Conservation (phyloP, 2,888 invertebrate species). For the Stenotaenia linearis region DNA sequence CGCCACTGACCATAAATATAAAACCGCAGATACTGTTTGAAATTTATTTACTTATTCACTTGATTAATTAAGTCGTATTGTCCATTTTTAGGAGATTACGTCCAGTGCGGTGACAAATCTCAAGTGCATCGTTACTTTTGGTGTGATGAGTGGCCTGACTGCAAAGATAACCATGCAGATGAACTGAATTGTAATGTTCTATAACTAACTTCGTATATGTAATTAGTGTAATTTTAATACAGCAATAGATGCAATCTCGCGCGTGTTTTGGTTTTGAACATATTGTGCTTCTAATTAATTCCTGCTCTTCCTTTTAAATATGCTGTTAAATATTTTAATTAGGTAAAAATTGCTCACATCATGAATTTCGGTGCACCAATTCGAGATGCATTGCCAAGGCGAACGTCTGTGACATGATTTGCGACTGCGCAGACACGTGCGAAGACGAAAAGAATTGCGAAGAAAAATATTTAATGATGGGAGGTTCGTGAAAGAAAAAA, state of each 20-base stretch:
- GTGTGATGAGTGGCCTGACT: slow-evolving; percentile 48
- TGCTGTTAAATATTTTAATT: not conserved
- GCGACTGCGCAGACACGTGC: slow-evolving; percentile 49
- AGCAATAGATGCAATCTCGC: not conserved
- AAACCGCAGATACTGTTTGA: not conserved
- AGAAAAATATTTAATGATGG: slow-evolving; percentile 38
- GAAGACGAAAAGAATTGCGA: slow-evolving; percentile 49
- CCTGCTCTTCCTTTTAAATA: not conserved
- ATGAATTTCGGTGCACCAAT: slow-evolving; percentile 48
- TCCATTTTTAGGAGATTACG: slow-evolving; percentile 30
- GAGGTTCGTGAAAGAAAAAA: slow-evolving; percentile 39
- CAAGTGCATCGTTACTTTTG: slow-evolving; percentile 44
- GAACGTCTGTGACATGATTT: slow-evolving; percentile 50
- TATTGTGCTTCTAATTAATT: not conserved
- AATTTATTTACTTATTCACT: not conserved
- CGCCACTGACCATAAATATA: not conserved
- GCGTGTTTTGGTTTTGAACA: not conserved
- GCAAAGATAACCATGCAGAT: slow-evolving; percentile 46
- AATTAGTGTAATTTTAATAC: not conserved
- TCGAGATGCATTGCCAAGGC: slow-evolving; percentile 48
- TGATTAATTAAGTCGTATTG: not conserved
- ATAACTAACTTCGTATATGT: not conserved
- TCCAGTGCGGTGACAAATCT: slow-evolving; percentile 44
- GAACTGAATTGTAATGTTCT: slow-evolving; percentile 44
- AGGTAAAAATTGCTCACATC: slow-evolving; percentile 42